Evolutionary conservation across 2,888 invertebrate species (phyloP), one percentile per base, ranked within the genome.

Genomic region (Drosophila greeni): DNA sequence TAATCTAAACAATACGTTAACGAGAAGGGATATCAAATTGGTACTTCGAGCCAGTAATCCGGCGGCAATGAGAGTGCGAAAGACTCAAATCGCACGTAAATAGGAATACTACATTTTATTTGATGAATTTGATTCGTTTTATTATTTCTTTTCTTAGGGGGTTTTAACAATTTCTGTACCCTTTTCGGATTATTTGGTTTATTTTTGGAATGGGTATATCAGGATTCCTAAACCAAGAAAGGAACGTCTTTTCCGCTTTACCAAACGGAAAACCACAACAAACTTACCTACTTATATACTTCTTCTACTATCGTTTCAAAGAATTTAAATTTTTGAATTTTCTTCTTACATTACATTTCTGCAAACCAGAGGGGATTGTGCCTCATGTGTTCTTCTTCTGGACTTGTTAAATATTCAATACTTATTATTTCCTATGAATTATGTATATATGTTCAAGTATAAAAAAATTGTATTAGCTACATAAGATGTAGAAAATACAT

Each of bases 1-100:
- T 29, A 43, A 60, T 58, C 60, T 29, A 29, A 54, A 23, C 36
- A 23, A 18, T 18, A 29, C 55, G 12, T 36, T 26, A n/a, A 14
- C 3, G 4, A 36, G n/a, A 4, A 12, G 6, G n/a, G 26, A 20
- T 51, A 34, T 54, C 24, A 34, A 48, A 33, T 33, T 48, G 33
- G 14, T 24, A 6, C 51, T 51, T 49, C 2, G 37, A 4, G 24
- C 7, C 5, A 39, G 16, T 24, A 51, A 51, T 37, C 39, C 23
- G 12, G 39, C 5, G n/a, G 5, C 16, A 34, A 49, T 11, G 6
- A 12, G 1, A 34, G 7, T 9, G n/a, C 3, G n/a, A n/a, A 7
- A 12, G 24, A 6, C n/a, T 16, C 3, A 11, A 24, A 12, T 16
- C 11, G 6, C 14, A 45, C 5, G 4, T 18, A 29, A 45, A 5